These are phyloP conservation scores for Glossophaga mutica DNA, from an alignment of 2,797 vertebrate species.

Conservation along the genomic window DNA sequence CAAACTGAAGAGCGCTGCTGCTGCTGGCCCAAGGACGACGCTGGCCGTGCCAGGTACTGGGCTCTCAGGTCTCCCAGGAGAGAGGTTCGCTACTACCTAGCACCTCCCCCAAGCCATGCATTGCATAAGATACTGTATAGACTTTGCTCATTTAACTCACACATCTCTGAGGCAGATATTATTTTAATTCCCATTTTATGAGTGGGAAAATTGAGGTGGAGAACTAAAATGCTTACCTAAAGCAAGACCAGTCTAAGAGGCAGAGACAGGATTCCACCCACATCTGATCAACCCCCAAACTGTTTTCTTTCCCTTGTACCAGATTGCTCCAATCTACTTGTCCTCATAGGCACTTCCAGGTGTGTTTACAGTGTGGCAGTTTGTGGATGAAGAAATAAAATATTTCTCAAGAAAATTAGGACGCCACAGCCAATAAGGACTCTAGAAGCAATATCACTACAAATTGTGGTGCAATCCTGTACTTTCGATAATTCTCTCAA, in stretches of 20 bases:
- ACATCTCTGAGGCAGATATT: not conserved
- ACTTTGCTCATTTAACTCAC: not conserved
- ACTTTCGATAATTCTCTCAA: constrained; percentile 52
- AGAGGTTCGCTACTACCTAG: not conserved
- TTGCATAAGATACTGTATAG: not conserved
- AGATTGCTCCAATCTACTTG: not conserved
- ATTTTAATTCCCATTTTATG: not conserved
- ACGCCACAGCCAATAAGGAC: constrained; percentile 21
- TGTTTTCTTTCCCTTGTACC: not conserved
- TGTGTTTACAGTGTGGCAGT: constrained; percentile 43
- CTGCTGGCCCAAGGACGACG: not conserved
- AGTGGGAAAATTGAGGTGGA: not conserved
- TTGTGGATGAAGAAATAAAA: constrained; percentile 53
- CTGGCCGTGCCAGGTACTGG: too few species aligned
- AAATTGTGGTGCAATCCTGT: constrained; percentile 1
- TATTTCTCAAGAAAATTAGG: constrained; percentile 52
- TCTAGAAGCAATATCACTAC: constrained; percentile 48
- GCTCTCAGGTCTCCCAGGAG: not conserved
- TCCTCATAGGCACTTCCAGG: constrained; percentile 27
- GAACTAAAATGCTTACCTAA: not conserved
- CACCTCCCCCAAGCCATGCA: not conserved
- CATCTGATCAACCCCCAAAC: not conserved
- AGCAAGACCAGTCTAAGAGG: not conserved
- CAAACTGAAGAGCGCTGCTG: not conserved
- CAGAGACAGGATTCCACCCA: not conserved